phyloP scores from a whole-genome alignment of 2,113 vertebrate genomes.

The Pachycephala philippinensis region DNA sequence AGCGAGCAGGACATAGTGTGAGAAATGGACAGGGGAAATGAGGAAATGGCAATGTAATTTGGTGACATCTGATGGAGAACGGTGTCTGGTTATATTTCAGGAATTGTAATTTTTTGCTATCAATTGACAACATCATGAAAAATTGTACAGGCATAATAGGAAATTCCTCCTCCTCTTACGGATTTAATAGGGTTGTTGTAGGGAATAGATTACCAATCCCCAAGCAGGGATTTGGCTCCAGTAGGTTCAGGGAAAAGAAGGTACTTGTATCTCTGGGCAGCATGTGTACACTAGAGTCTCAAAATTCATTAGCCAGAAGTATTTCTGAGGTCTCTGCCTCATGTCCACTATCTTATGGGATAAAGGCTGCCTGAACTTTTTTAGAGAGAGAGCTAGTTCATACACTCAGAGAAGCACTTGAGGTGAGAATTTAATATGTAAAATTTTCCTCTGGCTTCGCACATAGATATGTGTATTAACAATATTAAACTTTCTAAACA shows the following conservation, averaged over 20 bases:
- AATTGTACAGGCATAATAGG: fast-evolving
- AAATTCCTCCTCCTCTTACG: neutral
- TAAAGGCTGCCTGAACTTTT: neutral
- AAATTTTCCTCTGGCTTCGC: neutral
- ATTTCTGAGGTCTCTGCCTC: neutral
- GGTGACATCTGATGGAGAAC: neutral
- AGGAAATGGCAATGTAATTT: neutral
- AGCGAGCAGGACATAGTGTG: neutral
- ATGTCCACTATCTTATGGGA: neutral
- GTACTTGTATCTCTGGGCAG: neutral
- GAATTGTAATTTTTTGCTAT: neutral
- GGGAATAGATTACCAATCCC: neutral
- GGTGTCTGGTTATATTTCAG: neutral
- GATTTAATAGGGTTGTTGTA: neutral
- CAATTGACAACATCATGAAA: neutral
- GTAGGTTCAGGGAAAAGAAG: neutral
- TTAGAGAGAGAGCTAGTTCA: neutral
- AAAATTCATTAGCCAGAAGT: neutral
- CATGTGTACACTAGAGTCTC: neutral
- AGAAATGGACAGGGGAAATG: neutral
- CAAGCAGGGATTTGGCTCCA: neutral
- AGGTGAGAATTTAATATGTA: neutral
- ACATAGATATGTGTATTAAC: neutral
- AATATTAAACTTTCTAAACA: neutral
- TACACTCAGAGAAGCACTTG: neutral